These are phyloP conservation scores for Chymomyza procnemis DNA, from an alignment of 2,888 invertebrate species.

Conservation along the genomic window DNA sequence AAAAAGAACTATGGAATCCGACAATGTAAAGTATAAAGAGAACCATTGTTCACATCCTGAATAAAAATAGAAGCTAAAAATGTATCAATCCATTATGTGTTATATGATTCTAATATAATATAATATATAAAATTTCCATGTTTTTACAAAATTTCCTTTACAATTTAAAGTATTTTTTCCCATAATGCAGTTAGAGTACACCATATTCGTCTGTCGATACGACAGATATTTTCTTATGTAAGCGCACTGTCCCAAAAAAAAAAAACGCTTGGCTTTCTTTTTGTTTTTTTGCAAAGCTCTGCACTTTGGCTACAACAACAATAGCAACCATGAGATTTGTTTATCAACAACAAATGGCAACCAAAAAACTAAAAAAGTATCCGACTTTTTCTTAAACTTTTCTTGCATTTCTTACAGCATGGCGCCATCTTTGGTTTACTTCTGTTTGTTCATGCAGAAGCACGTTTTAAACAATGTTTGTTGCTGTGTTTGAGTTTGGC, in stretches of 20 bases:
- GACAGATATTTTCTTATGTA: constrained; percentile 46
- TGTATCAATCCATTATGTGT: too few species aligned
- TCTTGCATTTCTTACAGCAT: constrained; percentile 9
- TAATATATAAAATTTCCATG: too few species aligned
- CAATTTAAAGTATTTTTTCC: too few species aligned
- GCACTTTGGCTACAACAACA: constrained; percentile 22
- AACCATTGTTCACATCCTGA: too few species aligned
- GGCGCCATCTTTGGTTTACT: constrained; percentile 32
- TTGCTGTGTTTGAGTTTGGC: constrained; percentile 28
- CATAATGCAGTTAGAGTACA: too few species aligned
- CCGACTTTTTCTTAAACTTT: constrained; percentile 16
- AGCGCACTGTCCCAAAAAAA: constrained; percentile 30
- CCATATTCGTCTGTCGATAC: too few species aligned
- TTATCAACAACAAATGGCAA: constrained; percentile 37
- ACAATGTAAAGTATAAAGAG: too few species aligned
- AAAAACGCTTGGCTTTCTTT: constrained; percentile 31
- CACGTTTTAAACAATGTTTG: constrained; percentile 57
- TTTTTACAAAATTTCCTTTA: too few species aligned
- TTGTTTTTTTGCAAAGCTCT: constrained; percentile 14
- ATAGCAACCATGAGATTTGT: constrained; percentile 46
- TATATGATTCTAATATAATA: too few species aligned
- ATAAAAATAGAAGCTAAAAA: too few species aligned
- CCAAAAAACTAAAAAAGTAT: constrained; percentile 9
- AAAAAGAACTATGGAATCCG: too few species aligned
- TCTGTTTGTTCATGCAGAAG: constrained; percentile 55